Base-by-base conservation (phyloP, 2,888 invertebrate species). In the Trichopria drosophilae region DNA sequence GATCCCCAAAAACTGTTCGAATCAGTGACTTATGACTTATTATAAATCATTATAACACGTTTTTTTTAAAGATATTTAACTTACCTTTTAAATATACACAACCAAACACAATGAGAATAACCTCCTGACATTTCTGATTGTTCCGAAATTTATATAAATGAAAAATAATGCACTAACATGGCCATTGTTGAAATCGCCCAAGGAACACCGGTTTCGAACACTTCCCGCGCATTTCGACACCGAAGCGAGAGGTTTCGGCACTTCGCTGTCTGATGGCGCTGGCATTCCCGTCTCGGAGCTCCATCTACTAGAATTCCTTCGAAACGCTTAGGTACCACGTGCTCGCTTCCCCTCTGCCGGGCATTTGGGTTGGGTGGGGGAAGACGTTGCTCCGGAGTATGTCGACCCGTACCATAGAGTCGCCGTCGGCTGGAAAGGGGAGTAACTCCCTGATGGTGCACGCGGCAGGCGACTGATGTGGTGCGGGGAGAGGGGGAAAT, bases 401-500 rank as follows among this genome's bases (percentile, higher is more conserved):
- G 59, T 59, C 60, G 60, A 53, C 53, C 54, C 36, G 51, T 31
- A 43, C n/a, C n/a, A n/a, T 48, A 53, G 48, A 41, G 36, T 19
- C n/a, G 53, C 40, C 23, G 20, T 19, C 37, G 44, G 26, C 26
- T n/a, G 49, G 29, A 41, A 46, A 56, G 51, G 49, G 60, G 64
- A 61, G 52, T 55, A 58, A 57, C 60, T 59, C n/a, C n/a, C n/a
- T n/a, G n/a, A n/a, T n/a, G n/a, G n/a, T n/a, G n/a, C n/a, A n/a
- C n/a, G n/a, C n/a, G n/a, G 16, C 34, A 42, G 40, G 34, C 51
- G 31, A 48, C 22, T 23, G 50, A n/a, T n/a, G 43, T 35, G 31
- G 48, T 16, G 46, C 23, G 35, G 61, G 65, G 66, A 67, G 68
- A 67, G 66, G 66, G 67, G 63, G 68, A 62, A 68, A 70, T 71